Evolutionary conservation across 2,888 invertebrate genomes (phyloP).

Genomic region (Hedychridium roseum): DNA sequence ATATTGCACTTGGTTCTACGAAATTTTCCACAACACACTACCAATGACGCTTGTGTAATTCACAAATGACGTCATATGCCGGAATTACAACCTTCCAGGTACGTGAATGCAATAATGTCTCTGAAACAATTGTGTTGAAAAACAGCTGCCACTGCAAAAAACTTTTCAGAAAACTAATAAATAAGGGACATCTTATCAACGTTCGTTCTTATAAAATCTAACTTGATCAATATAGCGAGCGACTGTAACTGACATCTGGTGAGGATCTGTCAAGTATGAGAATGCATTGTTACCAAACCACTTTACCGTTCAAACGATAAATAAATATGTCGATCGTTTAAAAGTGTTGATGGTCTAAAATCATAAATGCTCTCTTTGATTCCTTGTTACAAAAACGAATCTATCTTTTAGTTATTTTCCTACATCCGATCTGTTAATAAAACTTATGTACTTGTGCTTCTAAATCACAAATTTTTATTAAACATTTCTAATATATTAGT

Average conservation of each 20-base stretch:
- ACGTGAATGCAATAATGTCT: no score
- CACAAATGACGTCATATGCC: conserved; percentile 52
- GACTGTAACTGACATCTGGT: conserved; percentile 31
- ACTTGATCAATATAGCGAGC: conserved; percentile 48
- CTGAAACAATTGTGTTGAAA: no score
- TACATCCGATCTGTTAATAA: no score
- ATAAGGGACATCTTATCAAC: conserved; percentile 42
- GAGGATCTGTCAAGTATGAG: conserved; percentile 26
- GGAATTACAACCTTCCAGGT: conserved; percentile 24
- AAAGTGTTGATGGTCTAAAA: no score
- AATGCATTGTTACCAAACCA: background rate
- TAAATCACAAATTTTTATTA: no score
- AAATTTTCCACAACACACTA: conserved; percentile 52
- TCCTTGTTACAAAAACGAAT: no score
- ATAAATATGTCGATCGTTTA: background rate
- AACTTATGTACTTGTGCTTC: no score
- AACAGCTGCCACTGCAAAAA: conserved; percentile 13
- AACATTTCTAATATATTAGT: no score
- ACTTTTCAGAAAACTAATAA: conserved; percentile 28
- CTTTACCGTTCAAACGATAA: background rate
- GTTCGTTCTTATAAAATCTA: conserved; percentile 44
- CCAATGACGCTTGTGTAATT: conserved; percentile 58
- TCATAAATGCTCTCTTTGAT: no score
- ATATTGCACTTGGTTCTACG: conserved; percentile 21
- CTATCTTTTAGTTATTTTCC: no score